phyloP scores from a whole-genome alignment of 2,113 vertebrate species.

The Chunga burmeisteri region DNA sequence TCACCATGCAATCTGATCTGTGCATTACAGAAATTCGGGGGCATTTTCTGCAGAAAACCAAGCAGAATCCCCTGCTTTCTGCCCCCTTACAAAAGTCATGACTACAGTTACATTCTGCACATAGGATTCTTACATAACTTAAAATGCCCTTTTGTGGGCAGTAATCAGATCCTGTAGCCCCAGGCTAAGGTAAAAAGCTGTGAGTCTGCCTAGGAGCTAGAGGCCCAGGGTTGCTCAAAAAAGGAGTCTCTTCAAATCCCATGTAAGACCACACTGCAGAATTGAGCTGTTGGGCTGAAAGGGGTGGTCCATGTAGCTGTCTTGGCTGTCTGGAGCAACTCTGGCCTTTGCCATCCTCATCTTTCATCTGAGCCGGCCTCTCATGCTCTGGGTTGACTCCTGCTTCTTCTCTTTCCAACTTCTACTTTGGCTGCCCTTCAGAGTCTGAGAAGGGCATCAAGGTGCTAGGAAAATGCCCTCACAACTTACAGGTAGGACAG shows the following conservation, averaged over 20 bases:
- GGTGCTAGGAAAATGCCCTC: neutral
- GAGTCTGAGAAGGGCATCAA: neutral
- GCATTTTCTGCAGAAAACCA: neutral
- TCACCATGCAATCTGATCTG: neutral
- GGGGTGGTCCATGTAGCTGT: neutral
- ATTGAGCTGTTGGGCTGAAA: neutral
- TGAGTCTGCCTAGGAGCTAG: neutral
- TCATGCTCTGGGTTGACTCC: neutral
- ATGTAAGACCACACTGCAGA: neutral
- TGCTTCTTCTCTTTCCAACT: neutral
- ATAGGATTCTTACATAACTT: neutral
- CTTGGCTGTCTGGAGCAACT: accelerated
- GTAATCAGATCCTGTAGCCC: neutral
- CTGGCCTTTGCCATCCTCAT: neutral
- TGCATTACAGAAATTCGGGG: neutral
- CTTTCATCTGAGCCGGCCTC: neutral
- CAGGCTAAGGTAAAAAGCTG: conserved; percentile 9
- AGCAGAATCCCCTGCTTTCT: neutral
- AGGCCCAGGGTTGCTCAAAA: neutral
- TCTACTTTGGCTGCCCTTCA: neutral
- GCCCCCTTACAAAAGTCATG: neutral
- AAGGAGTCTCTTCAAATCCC: neutral
- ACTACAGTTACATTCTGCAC: neutral
- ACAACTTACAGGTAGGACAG: neutral
- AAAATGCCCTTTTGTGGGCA: neutral